Evolutionary conservation across 1,140 invertebrate species (phyloP).

Genomic region (Zaprionus tsacasi): DNA sequence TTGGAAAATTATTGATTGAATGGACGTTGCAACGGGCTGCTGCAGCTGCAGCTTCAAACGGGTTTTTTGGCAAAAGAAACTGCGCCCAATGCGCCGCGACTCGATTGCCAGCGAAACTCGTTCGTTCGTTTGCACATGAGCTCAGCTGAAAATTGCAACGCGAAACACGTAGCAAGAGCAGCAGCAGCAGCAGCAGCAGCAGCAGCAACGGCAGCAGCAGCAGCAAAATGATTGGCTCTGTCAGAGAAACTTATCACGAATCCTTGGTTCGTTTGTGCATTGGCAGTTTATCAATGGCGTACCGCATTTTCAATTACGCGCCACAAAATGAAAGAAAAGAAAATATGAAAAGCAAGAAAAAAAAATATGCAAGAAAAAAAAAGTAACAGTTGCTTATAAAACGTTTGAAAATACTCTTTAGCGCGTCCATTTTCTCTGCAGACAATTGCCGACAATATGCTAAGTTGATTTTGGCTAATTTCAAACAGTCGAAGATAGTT

Average conservation of each 20-base stretch:
- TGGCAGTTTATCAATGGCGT: slow-evolving; percentile 58
- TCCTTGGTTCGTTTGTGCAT: slow-evolving; percentile 53
- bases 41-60: slow-evolving; percentile 42
- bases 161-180: slow-evolving; percentile 64
- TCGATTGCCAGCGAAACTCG: slow-evolving; percentile 49
- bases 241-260: slow-evolving; percentile 77
- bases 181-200: slow-evolving; percentile 12
- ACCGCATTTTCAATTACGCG: slow-evolving; percentile 70
- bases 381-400: slow-evolving; percentile 24
- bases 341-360: slow-evolving; percentile 5
- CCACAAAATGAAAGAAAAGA: slow-evolving; percentile 11
- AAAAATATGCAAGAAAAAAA: slow-evolving; percentile 22
- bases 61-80: slow-evolving; percentile 49
- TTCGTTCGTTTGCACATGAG: slow-evolving; percentile 76
- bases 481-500: neutral
- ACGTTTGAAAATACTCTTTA: slow-evolving; percentile 13
- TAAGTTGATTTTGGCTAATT: neutral
- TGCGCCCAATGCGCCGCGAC: slow-evolving; percentile 14
- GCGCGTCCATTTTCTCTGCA: neutral
- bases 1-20: slow-evolving; percentile 73
- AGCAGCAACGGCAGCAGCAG: slow-evolving; percentile 2
- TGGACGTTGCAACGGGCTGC: slow-evolving; percentile 27
- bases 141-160: slow-evolving; percentile 79
- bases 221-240: slow-evolving; percentile 73
- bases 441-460: neutral